Evolutionary conservation across 2,113 vertebrate genomes (phyloP), one percentile per base, ranked within the genome.

Genomic region (Callocephalon fimbriatum): DNA sequence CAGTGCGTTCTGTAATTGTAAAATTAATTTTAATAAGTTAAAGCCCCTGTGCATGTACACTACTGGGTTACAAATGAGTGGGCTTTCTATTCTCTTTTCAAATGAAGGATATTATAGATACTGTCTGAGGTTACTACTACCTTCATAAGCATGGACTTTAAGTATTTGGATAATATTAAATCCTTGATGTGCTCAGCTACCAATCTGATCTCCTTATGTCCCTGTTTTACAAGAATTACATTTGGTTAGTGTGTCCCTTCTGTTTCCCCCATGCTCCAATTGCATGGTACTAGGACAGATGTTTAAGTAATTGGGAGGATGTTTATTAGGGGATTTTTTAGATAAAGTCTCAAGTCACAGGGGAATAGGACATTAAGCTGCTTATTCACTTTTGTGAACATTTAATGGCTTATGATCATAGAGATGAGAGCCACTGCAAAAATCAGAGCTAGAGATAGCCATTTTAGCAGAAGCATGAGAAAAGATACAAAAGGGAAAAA

Each of bases 301-400:
- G 92, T 89, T 92, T 56, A 91, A 93, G 90, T 56, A 84, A 86
- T 54, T 75, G 76, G n/a, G n/a, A 84, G 68, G 68, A 84, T 75
- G 68, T 48, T 95, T 90, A 78, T 83, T 66, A 67, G 23, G 19
- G 67, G 53, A 73, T 56, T 80, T 90, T 90, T 92, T 80, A 80
- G 42, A 78, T 77, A 81, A 72, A 87, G 40, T 63, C 73, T 79
- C 27, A 72, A 37, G 42, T 86, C 50, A 10, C 29, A 42, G 42
- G 54, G 42, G 44, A 80, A 62, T 35, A 86, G 1, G 3, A 68
- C 44, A 51, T 51, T 51, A 63, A 71, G 70, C 70, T 78, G 56
- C 51, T 95, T 61, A 72, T 87, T 91, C 68, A 54, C 19, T 77
- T 86, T 37, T 56, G 68, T 78, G 79, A 83, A 37, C 51, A 58